Percentiles rank a stretch among this genome's conserved stretches.
Evolutionary conservation across 2,797 vertebrate species (phyloP).

Genomic region (Cichlasoma orientale): DNA sequence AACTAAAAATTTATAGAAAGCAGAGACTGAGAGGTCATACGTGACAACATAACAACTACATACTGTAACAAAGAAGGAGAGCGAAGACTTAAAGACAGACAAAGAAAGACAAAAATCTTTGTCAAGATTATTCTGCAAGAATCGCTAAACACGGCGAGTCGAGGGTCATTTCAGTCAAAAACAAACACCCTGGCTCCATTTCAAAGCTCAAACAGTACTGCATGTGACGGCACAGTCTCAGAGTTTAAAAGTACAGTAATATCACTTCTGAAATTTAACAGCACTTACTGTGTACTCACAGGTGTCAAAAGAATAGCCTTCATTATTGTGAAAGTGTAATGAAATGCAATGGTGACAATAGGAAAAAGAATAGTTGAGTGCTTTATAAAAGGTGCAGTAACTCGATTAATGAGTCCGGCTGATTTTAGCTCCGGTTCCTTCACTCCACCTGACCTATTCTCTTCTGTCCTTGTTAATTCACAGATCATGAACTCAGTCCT

Average conservation of each 20-base stretch:
- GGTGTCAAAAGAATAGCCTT: background rate
- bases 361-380: background rate
- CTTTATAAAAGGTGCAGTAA: background rate
- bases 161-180: too few species aligned
- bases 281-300: background rate
- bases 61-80: too few species aligned
- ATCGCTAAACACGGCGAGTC: too few species aligned
- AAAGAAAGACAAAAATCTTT: too few species aligned
- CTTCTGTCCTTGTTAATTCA: constrained; percentile 32
- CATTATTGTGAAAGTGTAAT: background rate
- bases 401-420: background rate
- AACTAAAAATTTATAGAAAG: too few species aligned
- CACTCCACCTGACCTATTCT: constrained; percentile 14
- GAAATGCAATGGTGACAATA: background rate
- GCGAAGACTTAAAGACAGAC: too few species aligned
- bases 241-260: background rate
- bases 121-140: too few species aligned
- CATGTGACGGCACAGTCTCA: background rate
- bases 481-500: constrained; percentile 40
- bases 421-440: background rate
- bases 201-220: background rate
- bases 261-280: background rate
- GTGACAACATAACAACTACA: too few species aligned
- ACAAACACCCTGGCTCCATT: background rate
- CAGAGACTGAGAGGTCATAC: too few species aligned